Evolutionary conservation across 2,888 invertebrate species (phyloP).

Genomic region (Hydriomena furcata): DNA sequence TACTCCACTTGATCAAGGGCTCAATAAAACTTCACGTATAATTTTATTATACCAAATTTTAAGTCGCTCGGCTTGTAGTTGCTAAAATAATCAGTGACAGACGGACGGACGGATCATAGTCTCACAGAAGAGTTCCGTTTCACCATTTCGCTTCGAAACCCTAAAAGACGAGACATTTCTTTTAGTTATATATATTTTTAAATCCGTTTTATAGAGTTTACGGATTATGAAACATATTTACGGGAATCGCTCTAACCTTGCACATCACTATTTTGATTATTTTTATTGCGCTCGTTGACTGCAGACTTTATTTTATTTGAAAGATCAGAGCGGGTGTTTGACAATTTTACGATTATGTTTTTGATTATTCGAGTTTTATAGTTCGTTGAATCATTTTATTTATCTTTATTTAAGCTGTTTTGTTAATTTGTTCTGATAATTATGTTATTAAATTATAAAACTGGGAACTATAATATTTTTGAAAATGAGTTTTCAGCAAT

Average conservation of each 20-base stretch:
- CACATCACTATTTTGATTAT: conserved; percentile 35
- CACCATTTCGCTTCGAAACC: too few relatives aligned
- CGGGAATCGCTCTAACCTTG: conserved; percentile 34
- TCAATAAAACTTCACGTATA: too few relatives aligned
- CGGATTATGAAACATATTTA: conserved; percentile 36
- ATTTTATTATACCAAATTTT: too few relatives aligned
- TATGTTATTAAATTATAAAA: conserved; percentile 17
- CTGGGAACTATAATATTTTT: neutral
- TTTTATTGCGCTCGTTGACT: conserved; percentile 35
- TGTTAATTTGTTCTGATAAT: conserved; percentile 23
- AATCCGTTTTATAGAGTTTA: conserved; percentile 41
- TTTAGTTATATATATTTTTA: conserved; percentile 18
- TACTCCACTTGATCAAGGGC: too few relatives aligned
- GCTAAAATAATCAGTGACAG: too few relatives aligned
- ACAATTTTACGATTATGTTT: conserved; percentile 36
- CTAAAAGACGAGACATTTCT: too few relatives aligned
- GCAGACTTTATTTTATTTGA: conserved; percentile 34
- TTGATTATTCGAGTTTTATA: conserved; percentile 30
- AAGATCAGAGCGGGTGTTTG: conserved; percentile 33
- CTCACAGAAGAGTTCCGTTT: too few relatives aligned
- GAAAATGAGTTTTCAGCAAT: too few relatives aligned
- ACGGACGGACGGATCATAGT: too few relatives aligned
- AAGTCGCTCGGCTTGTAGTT: too few relatives aligned
- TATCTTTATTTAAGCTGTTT: conserved; percentile 30
- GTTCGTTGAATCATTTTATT: conserved; percentile 25